Base-by-base conservation (phyloP, 1,140 invertebrate genomes). In the Sarcophaga bullata region DNA sequence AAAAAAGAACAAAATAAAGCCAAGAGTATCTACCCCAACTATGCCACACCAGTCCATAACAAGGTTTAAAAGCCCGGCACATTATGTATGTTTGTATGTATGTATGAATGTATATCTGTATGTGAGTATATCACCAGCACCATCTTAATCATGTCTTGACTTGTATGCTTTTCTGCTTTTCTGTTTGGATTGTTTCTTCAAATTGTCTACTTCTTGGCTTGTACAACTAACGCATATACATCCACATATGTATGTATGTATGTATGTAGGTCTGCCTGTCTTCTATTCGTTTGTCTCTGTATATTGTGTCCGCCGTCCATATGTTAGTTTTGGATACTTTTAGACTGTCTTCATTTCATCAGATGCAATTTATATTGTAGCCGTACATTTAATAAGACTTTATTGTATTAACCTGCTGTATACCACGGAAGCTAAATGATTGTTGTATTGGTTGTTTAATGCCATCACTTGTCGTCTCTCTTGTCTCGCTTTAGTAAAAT, bases 361-460 rank as follows among this genome's bases (percentile, higher is more conserved):
- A 58, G 54, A 58, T 58, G 54, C 17, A 68, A 19, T 68, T 68
- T 68, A 68, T 68, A 68, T 68, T 68, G 62, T 25, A 58, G 25
- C 15, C 37, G 46, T 76, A 50, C 75, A 78, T 78, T 78, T 78
- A 19, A 78, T 78, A 78, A 78, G 19, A 19, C 49, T 78, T 78
- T 78, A 78, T 78, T 78, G 48, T 78, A 25, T 52, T 78, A 78
- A 78, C 48, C 75, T 50, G 73, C 47, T 78, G 49, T 25, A n/a
- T n/a, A 78, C 75, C 75, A 78, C 75, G 75, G 75, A 78, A 78
- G 75, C 75, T 78, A 78, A 78, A 46, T 25, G 48, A 78, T 78
- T 78, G 75, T 78, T 78, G 75, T 46, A 68, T 37, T 68, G 62
- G 62, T 68, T 68, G 62, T 68, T 68, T n/a, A n/a, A 58, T 25